phyloP scores from a whole-genome alignment of 2,113 vertebrate species.

The Orthochromis malagaraziensis region DNA sequence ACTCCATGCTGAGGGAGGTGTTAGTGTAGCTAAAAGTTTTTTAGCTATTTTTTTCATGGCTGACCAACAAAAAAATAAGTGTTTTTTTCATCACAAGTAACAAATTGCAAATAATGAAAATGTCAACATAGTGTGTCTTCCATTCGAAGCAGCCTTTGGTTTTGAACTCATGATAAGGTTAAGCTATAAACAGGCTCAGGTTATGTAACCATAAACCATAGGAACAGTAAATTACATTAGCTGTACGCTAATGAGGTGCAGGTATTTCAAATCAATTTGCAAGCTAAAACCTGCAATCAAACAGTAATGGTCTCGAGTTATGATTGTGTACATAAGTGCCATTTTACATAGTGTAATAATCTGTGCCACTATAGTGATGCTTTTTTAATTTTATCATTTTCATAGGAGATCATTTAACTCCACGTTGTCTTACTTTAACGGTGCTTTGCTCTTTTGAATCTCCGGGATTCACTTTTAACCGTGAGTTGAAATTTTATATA shows the following conservation, averaged over 20 bases:
- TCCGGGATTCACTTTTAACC: not conserved
- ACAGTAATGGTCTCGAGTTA: not conserved
- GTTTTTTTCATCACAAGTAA: not conserved
- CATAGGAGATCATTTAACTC: not conserved
- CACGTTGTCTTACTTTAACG: rapidly evolving
- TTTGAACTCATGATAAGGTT: not conserved
- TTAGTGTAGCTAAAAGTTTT: not conserved
- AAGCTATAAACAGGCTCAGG: not conserved
- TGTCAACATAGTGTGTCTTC: not conserved
- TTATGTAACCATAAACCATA: not conserved
- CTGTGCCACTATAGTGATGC: not conserved
- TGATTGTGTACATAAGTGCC: not conserved
- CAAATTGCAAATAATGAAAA: not conserved
- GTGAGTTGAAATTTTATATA: not conserved
- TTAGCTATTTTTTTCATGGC: not conserved
- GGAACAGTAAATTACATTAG: not conserved
- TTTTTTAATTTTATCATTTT: not conserved
- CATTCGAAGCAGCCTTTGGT: not conserved
- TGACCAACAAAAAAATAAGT: not conserved
- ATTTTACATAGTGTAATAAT: not conserved
- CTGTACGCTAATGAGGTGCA: not conserved
- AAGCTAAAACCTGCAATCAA: not conserved
- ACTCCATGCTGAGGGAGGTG: not conserved
- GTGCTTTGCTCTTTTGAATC: not conserved
- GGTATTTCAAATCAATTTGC: not conserved